Evolutionary conservation across 2,797 vertebrate species (phyloP), one percentile per base, ranked within the genome.

Genomic region (Mus spretus): DNA sequence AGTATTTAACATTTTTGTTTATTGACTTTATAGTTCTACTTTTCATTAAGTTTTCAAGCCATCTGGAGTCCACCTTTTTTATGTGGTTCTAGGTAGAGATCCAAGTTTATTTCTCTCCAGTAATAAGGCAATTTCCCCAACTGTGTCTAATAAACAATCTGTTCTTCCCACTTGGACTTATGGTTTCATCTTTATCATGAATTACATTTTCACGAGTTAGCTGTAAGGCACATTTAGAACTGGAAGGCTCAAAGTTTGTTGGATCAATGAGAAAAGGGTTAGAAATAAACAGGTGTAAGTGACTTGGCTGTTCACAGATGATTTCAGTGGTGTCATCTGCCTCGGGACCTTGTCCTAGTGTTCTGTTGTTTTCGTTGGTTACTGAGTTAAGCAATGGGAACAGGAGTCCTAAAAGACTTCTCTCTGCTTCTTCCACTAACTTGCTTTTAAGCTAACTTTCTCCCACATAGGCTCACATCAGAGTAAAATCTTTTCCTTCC

Each of bases 141-240:
- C 4, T 85, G 24, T 91, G 88, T 93, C 37, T 74, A 95, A 91
- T 96, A 93, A 96, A 93, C 72, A 96, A 84, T 91, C 75, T 96
- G 83, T 91, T 87, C 63, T 92, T 96, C 70, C 12, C 65, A 83
- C 15, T 28, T 90, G 26, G 7, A 92, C 61, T 86, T 91, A 3
- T 47, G 24, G 59, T 80, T 15, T 9, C 44, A 93, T 37, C 12
- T n/a, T 96, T 83, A 90, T 77, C 17, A 57, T 53, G 6, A 2
- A 61, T 20, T 93, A 17, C 2, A 4, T 74, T 95, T 96, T 91
- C 26, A 74, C 77, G 20, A 93, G 2, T 67, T 78, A 26, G 81
- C 40, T 95, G 12, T 87, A 10, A 79, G 19, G 90, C 78, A 79
- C 4, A 63, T 53, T 87, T 34, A 17, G 14, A 74, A 20, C 34